Evolutionary conservation across 1,140 invertebrate species (phyloP), one percentile per base, ranked within the genome.

Genomic region (Penaeus chinensis): DNA sequence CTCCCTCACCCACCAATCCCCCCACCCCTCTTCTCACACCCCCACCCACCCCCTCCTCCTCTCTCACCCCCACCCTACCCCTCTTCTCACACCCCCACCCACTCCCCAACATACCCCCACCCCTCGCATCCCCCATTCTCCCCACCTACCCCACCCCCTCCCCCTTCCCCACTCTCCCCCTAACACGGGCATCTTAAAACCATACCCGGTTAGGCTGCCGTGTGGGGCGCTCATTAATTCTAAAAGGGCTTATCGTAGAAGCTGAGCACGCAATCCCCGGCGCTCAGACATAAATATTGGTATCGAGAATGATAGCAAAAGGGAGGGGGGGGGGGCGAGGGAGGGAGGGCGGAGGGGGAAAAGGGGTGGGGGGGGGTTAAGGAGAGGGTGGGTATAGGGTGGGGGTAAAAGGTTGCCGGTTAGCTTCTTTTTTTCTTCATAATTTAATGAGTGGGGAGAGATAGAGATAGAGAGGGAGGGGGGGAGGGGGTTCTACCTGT

Each of bases 171-270:
- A 3, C 27, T 37, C 63, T 37, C 60, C 60, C 79, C 42, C n/a
- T 19, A 24, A 60, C 77, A 22, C 13, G 47, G 61, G 61, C 77
- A 79, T 60, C 77, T 79, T 42, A 79, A 60, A 47, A 24, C 27
- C 22, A 32, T 61, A 5, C 54, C 77, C 61, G 22, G 47, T 13
- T n/a, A 71, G 24, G 66, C 62, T 84, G 54, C 54, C 82, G 82
- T 84, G 82, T 32, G 66, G 76, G 82, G 47, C 42, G 69, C 82
- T 84, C 82, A 84, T 84, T 84, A 84, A 84, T 84, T 84, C 82
- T 84, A 76, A 84, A 84, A 61, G 42, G 69, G 47, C 82, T 84
- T 84, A 84, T 84, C 82, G 62, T 37, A 47, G 54, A 16, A 27
- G 69, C 54, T 27, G 82, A 61, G 82, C 82, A 84, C 69, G 69